A percentile compares a stretch with the other conserved stretches of the same genome.
Conservation (phyloP, 2,888 invertebrate species). For the Matsumyia berberina region DNA sequence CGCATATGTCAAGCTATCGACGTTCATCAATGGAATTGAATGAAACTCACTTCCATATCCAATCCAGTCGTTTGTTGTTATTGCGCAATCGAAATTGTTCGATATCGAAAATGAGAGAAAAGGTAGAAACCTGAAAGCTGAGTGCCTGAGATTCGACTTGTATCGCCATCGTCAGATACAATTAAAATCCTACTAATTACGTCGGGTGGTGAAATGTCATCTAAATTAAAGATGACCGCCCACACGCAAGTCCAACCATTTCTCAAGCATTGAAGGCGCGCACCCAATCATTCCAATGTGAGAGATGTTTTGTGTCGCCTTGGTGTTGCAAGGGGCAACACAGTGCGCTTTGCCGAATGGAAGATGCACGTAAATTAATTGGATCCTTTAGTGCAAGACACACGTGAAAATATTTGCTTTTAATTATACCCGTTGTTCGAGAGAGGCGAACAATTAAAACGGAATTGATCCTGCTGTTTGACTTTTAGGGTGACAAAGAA, state of each 20-base stretch:
- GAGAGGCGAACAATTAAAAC: slow-evolving; percentile 53
- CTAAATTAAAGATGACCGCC: slow-evolving; percentile 75
- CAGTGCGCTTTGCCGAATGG: slow-evolving; percentile 42
- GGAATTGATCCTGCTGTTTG: slow-evolving; percentile 63
- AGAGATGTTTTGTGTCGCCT: slow-evolving; percentile 49
- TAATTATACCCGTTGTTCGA: slow-evolving; percentile 38
- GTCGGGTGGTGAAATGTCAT: slow-evolving; percentile 73
- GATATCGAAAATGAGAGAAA: neutral
- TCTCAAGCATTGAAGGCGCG: too few species aligned
- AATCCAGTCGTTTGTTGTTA: neutral
- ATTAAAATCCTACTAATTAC: slow-evolving; percentile 73
- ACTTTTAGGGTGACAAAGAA: slow-evolving; percentile 51
- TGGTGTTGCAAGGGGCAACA: slow-evolving; percentile 29
- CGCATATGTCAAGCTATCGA: slow-evolving; percentile 66
- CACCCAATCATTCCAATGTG: slow-evolving; percentile 47
- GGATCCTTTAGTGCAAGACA: slow-evolving; percentile 50
- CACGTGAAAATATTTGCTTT: slow-evolving; percentile 46
- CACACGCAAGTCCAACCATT: slow-evolving; percentile 38
- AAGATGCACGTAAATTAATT: slow-evolving; percentile 60
- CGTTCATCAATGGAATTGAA: slow-evolving; percentile 56
- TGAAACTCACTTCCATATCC: slow-evolving; percentile 17
- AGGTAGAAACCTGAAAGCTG: neutral
- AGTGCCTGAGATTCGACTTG: neutral
- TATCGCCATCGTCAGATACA: slow-evolving; percentile 54
- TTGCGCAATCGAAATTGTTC: slow-evolving; percentile 42